phyloP scores from a whole-genome alignment of 2,888 invertebrate species.

The Fragum sueziense region DNA sequence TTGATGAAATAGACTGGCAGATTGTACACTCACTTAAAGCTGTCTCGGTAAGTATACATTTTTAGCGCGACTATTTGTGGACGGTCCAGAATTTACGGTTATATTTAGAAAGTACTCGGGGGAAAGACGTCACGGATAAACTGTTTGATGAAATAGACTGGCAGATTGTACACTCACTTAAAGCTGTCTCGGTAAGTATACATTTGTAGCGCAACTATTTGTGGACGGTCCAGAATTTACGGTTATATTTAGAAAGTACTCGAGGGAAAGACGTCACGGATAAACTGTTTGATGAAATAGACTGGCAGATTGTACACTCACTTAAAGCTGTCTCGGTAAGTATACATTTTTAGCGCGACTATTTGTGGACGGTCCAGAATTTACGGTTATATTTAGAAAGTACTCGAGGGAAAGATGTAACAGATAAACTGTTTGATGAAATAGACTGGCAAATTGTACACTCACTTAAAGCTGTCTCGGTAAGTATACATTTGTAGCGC shows the following conservation, averaged over 20 bases:
- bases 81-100: slow-evolving; percentile 94
- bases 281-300: no score
- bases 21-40: slow-evolving; percentile 96
- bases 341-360: no score
- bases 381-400: slow-evolving; percentile 94
- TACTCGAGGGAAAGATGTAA: slow-evolving; percentile 91
- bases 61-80: no score
- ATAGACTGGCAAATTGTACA: slow-evolving; percentile 91
- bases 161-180: slow-evolving; percentile 94
- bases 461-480: slow-evolving; percentile 95
- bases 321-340: no score
- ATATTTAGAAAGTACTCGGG: slow-evolving; percentile 94
- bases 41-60: slow-evolving; percentile 90
- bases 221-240: no score
- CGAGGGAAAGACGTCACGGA: no score
- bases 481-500: no score
- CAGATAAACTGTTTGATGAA: slow-evolving; percentile 93
- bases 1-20: slow-evolving; percentile 89
- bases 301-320: no score
- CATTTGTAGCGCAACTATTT: no score
- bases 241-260: no score
- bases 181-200: slow-evolving; percentile 92
- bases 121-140: slow-evolving; percentile 91
- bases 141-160: slow-evolving; percentile 90
- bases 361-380: slow-evolving; percentile 95